Evolutionary conservation across 2,888 invertebrate species (phyloP).

Genomic region (Bimastos eiseni): DNA sequence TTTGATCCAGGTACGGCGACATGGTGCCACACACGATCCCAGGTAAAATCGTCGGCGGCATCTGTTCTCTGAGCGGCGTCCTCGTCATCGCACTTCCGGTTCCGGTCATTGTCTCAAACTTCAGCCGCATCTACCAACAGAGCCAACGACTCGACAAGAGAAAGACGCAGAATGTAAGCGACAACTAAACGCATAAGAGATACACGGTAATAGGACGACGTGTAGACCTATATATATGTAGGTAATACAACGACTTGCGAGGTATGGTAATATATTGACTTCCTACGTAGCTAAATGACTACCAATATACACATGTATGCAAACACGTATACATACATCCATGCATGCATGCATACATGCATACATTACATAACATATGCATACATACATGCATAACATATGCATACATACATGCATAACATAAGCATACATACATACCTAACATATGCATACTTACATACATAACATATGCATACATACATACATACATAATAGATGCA

Average conservation of each 20-base stretch:
- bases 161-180: conserved; percentile 90
- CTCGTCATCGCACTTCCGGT: conserved; percentile 90
- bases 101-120: conserved; percentile 96
- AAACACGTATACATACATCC: too few species aligned
- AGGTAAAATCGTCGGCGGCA: conserved; percentile 96
- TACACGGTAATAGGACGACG: neutral
- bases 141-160: conserved; percentile 98
- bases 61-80: conserved; percentile 37
- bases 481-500: too few species aligned
- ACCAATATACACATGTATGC: too few species aligned
- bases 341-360: too few species aligned
- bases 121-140: conserved; percentile 92
- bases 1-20: conserved; percentile 83
- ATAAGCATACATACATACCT: neutral
- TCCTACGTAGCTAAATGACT: too few species aligned
- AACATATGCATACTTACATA: neutral
- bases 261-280: too few species aligned
- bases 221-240: neutral
- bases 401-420: too few species aligned
- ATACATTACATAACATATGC: too few species aligned
- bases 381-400: too few species aligned
- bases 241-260: neutral
- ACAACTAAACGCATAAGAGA: neutral
- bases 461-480: neutral
- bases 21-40: conserved; percentile 99